These are phyloP conservation scores for Athene noctua DNA, from an alignment of 2,113 vertebrate species.

Conservation along the genomic window DNA sequence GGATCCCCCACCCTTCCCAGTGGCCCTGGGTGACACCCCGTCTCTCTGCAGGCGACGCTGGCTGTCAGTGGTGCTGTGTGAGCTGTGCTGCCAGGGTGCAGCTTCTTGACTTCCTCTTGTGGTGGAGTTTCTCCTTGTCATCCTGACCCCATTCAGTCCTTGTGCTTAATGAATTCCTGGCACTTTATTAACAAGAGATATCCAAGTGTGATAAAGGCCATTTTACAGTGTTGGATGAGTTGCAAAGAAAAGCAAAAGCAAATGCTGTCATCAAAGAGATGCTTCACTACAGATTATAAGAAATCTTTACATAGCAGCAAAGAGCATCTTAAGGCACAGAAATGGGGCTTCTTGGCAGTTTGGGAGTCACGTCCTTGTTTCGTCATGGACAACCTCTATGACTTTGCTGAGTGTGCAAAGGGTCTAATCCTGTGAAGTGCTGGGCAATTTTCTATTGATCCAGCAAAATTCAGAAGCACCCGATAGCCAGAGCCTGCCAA, in stretches of 20 bases:
- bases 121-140: slow-evolving; percentile 25
- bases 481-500: background rate
- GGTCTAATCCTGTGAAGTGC: background rate
- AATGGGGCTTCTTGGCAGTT: background rate
- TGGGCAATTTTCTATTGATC: background rate
- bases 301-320: background rate
- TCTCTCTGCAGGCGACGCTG: background rate
- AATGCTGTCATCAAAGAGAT: background rate
- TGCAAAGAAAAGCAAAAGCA: background rate
- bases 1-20: background rate
- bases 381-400: background rate
- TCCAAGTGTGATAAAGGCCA: slow-evolving; percentile 12
- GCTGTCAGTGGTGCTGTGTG: background rate
- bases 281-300: background rate
- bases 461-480: background rate
- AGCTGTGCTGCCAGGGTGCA: background rate
- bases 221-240: background rate
- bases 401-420: background rate
- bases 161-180: slow-evolving; percentile 30
- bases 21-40: accelerated
- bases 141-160: background rate
- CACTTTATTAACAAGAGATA: slow-evolving; percentile 32
- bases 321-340: background rate
- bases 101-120: background rate
- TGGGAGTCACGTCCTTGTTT: background rate